Evolutionary conservation across 2,888 invertebrate genomes (phyloP).

Genomic region (Brachynemurus nebulosus): DNA sequence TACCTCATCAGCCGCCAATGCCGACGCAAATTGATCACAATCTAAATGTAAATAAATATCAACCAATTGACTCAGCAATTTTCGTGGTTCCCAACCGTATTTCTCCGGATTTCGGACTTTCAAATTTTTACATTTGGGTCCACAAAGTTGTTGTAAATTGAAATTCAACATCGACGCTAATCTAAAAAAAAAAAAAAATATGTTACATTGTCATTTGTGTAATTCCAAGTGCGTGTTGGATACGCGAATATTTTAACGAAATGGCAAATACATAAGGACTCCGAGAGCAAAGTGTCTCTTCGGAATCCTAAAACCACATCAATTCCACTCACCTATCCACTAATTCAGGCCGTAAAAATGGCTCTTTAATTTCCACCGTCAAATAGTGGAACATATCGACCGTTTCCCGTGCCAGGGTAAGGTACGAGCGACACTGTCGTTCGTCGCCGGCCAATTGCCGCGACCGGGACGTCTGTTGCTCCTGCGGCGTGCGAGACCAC

Average conservation of each 20-base stretch:
- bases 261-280: too few relatives aligned
- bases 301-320: neutral
- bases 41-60: slow-evolving; percentile 95
- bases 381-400: slow-evolving; percentile 97
- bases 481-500: slow-evolving; percentile 52
- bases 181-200: slow-evolving; percentile 29
- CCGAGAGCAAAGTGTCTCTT: too few relatives aligned
- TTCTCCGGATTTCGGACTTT: slow-evolving; percentile 88
- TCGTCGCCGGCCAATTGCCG: slow-evolving; percentile 74
- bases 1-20: slow-evolving; percentile 92
- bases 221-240: too few relatives aligned
- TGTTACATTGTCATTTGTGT: too few relatives aligned
- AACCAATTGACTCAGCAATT: slow-evolving; percentile 79
- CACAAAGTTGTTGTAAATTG: slow-evolving; percentile 91
- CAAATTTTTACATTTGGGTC: slow-evolving; percentile 86
- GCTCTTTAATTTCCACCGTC: slow-evolving; percentile 86
- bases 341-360: slow-evolving; percentile 85
- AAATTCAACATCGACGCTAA: slow-evolving; percentile 98
- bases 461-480: slow-evolving; percentile 59
- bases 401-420: slow-evolving; percentile 86
- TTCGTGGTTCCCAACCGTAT: slow-evolving; percentile 95
- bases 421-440: slow-evolving; percentile 76
- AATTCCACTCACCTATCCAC: slow-evolving; percentile 42
- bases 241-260: too few relatives aligned
- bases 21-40: slow-evolving; percentile 79